These are phyloP conservation scores for Agrotis clavis DNA, from an alignment of 2,888 invertebrate genomes.

Conservation along the genomic window DNA sequence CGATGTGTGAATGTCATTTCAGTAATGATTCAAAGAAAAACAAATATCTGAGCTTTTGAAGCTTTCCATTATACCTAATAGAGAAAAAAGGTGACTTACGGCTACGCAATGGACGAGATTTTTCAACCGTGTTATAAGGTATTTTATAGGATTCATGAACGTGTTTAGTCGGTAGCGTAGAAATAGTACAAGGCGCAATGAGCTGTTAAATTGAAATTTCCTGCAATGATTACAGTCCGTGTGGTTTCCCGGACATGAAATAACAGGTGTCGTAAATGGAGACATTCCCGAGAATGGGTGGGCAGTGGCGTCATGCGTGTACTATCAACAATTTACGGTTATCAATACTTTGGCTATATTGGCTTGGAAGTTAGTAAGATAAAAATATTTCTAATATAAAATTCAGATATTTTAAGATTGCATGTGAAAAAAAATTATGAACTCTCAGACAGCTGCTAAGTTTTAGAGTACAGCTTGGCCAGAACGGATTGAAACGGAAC, in stretches of 20 bases:
- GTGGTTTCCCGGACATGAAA: conserved; percentile 18
- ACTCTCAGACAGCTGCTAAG: neutral
- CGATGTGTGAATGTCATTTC: conserved; percentile 8
- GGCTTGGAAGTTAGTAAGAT: too few relatives aligned
- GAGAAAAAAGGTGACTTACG: too few relatives aligned
- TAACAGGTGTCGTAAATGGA: conserved; percentile 9
- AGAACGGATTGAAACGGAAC: too few relatives aligned
- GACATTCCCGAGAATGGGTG: conserved; percentile 3
- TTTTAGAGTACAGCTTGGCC: too few relatives aligned
- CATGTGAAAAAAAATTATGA: neutral
- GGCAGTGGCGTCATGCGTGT: neutral
- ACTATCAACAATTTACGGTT: neutral
- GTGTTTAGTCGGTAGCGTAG: neutral
- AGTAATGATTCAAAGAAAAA: conserved; percentile 20
- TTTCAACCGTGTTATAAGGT: neutral
- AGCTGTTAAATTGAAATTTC: conserved; percentile 38
- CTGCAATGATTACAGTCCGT: conserved; percentile 22
- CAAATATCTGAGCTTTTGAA: conserved; percentile 22
- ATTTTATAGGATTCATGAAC: conserved; percentile 1
- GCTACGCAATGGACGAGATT: neutral
- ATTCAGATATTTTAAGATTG: neutral
- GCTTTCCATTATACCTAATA: neutral
- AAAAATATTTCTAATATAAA: too few relatives aligned
- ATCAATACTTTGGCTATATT: neutral
- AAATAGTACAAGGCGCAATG: conserved; percentile 17